phyloP scores from a whole-genome alignment of 2,113 vertebrate species.

The Dasyurus viverrinus region DNA sequence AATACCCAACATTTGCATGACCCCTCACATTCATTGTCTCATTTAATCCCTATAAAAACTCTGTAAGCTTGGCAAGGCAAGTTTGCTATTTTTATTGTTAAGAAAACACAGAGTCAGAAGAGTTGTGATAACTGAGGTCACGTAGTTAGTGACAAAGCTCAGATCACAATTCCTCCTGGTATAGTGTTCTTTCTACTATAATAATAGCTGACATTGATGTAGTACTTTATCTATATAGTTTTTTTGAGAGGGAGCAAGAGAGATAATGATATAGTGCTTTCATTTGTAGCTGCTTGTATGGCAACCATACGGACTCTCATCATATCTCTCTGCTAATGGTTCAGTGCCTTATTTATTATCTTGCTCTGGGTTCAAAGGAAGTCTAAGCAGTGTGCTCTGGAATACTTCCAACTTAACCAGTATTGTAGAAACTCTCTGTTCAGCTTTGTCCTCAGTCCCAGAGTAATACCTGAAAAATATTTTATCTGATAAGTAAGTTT shows the following conservation, averaged over 20 bases:
- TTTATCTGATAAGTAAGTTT: background rate
- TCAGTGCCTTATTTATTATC: background rate
- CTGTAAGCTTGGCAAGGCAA: background rate
- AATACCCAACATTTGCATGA: background rate
- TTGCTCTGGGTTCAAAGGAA: background rate
- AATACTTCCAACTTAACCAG: background rate
- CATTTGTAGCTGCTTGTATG: background rate
- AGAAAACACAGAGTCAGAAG: background rate
- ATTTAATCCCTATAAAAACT: background rate
- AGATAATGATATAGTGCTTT: background rate
- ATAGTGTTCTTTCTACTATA: background rate
- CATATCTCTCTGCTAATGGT: background rate
- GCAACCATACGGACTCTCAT: background rate
- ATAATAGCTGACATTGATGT: background rate
- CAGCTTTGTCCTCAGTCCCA: background rate
- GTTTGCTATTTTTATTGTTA: background rate
- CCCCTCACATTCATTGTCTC: background rate
- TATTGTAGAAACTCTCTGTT: background rate
- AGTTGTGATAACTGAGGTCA: background rate
- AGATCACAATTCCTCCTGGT: background rate
- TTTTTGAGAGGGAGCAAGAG: background rate
- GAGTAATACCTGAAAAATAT: background rate
- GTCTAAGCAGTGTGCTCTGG: background rate
- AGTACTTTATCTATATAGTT: background rate
- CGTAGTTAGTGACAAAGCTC: background rate